Evolutionary conservation across 2,888 invertebrate genomes (phyloP).

Genomic region (Parapristionchus giblindavisi): DNA sequence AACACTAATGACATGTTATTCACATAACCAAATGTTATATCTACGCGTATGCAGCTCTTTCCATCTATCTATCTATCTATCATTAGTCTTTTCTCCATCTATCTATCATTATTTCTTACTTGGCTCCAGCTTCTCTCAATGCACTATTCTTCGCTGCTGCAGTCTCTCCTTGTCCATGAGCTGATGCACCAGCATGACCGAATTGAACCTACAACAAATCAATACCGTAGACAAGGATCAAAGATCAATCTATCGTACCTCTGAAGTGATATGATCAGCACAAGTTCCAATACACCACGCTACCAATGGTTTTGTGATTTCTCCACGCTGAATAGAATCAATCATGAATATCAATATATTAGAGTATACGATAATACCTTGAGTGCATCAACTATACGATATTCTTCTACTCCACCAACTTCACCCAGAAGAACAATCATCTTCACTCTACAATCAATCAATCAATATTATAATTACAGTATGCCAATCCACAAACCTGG

Average conservation of each 20-base stretch:
- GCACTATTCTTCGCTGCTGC: slow-evolving; percentile 90
- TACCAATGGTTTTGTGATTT: slow-evolving; percentile 90
- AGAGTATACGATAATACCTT: slow-evolving; percentile 73
- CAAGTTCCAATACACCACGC: slow-evolving; percentile 97
- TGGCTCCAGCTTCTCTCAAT: slow-evolving; percentile 82
- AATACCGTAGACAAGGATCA: neutral
- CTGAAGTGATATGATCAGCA: slow-evolving; percentile 73
- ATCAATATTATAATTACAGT: too few species aligned
- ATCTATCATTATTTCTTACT: neutral
- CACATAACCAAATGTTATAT: too few species aligned
- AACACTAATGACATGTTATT: neutral
- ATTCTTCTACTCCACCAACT: slow-evolving; percentile 98
- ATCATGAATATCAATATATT: neutral
- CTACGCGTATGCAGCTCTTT: too few species aligned
- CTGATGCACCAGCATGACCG: slow-evolving; percentile 98
- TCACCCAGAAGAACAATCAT: slow-evolving; percentile 94
- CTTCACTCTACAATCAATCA: slow-evolving; percentile 76
- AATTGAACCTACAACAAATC: slow-evolving; percentile 82
- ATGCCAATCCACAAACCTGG: too few species aligned
- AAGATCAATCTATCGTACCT: slow-evolving; percentile 69
- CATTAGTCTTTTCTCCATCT: too few species aligned
- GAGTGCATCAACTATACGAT: slow-evolving; percentile 90
- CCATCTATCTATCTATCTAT: too few species aligned
- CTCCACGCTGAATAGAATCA: slow-evolving; percentile 12
- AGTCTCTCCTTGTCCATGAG: slow-evolving; percentile 90